These are phyloP conservation scores for Polia nebulosa DNA, from an alignment of 2,888 invertebrate genomes.

Conservation along the genomic window DNA sequence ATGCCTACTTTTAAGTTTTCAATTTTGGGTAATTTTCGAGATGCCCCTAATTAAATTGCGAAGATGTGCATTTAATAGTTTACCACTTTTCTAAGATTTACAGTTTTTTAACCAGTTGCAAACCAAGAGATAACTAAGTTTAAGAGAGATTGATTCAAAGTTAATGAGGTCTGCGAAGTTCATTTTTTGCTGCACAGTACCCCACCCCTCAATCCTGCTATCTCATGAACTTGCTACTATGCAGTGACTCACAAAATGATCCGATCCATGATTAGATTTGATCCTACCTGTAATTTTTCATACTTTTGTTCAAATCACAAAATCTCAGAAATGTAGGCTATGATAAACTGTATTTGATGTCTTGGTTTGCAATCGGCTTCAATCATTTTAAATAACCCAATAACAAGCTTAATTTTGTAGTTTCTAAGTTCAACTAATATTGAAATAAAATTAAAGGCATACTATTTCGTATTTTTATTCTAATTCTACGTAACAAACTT, in stretches of 20 bases:
- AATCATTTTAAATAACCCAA: conserved; percentile 9
- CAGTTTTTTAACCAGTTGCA: background rate
- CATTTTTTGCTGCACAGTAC: too few relatives aligned
- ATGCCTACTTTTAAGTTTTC: conserved; percentile 26
- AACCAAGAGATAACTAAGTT: background rate
- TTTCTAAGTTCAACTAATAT: conserved; percentile 17
- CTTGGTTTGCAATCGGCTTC: background rate
- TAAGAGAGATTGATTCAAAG: too few relatives aligned
- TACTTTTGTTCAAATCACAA: too few relatives aligned
- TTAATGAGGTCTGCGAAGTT: too few relatives aligned
- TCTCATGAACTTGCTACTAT: too few relatives aligned
- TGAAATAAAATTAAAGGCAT: conserved; percentile 41
- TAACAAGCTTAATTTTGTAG: conserved; percentile 46
- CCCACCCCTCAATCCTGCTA: too few relatives aligned
- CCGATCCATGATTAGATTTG: too few relatives aligned
- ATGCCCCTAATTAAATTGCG: background rate
- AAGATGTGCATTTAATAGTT: too few relatives aligned
- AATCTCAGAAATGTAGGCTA: background rate
- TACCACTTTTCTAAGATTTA: too few relatives aligned
- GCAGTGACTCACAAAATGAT: too few relatives aligned
- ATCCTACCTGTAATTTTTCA: background rate
- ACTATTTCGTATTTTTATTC: conserved; percentile 61
- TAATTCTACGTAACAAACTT: conserved; percentile 67
- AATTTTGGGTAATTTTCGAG: conserved; percentile 4
- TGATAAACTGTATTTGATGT: background rate